Evolutionary conservation across 2,888 invertebrate species (phyloP).

Genomic region (Tenthredo notha): DNA sequence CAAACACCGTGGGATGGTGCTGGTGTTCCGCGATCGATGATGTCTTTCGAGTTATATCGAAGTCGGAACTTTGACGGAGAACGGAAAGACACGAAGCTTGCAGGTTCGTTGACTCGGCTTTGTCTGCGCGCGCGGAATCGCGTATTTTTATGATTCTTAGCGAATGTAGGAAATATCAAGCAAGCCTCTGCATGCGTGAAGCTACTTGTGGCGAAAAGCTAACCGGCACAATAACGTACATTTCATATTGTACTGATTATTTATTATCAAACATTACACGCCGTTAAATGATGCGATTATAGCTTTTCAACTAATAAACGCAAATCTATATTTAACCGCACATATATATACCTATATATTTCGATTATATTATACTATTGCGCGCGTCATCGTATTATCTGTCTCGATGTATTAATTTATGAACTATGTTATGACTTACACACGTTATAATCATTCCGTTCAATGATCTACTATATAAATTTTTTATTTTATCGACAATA

Average conservation of each 20-base stretch:
- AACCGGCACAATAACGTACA: not conserved
- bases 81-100: conserved; percentile 43
- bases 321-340: not conserved
- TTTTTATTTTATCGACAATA: not conserved
- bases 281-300: not conserved
- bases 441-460: not conserved
- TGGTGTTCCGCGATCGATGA: conserved; percentile 47
- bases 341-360: not conserved
- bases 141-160: conserved; percentile 51
- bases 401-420: not conserved
- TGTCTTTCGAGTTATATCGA: conserved; percentile 48
- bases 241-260: conserved; percentile 3
- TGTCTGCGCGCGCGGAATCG: conserved; percentile 44
- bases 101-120: conserved; percentile 53
- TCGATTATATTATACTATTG: not conserved
- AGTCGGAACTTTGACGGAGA: not conserved
- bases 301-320: not conserved
- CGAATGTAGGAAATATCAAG: conserved; percentile 53
- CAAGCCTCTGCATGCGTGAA: conserved; percentile 32
- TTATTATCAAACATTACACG: not conserved
- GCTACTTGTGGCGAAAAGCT: not conserved
- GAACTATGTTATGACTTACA: not conserved
- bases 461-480: not conserved
- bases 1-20: conserved; percentile 40
- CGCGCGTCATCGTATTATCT: not conserved